phyloP scores from a whole-genome alignment of 2,113 vertebrate genomes.

The Acanthochromis polyacanthus region DNA sequence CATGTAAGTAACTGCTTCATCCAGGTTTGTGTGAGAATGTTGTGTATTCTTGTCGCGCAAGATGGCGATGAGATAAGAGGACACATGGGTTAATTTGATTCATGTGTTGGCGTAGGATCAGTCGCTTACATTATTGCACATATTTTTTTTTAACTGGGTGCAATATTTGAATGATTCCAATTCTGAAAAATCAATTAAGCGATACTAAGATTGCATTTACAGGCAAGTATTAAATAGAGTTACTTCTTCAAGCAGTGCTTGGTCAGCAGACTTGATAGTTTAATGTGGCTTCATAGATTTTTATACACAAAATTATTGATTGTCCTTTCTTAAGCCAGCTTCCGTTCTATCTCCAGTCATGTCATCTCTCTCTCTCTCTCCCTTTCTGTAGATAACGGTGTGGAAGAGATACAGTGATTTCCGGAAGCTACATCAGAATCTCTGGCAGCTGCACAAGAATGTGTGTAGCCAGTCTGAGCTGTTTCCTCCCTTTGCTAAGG shows the following conservation, averaged over 20 bases:
- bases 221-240: neutral
- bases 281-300: neutral
- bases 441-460: constrained; percentile 96
- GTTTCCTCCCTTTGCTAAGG: constrained; percentile 97
- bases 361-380: neutral
- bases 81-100: neutral
- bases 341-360: neutral
- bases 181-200: neutral
- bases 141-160: neutral
- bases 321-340: neutral
- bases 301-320: neutral
- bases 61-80: neutral
- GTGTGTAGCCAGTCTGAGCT: constrained; percentile 93
- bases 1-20: constrained; percentile 3
- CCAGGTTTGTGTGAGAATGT: constrained; percentile 19
- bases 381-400: constrained; percentile 89
- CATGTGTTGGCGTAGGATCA: neutral
- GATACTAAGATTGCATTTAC: neutral
- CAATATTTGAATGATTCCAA: neutral
- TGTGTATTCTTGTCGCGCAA: constrained; percentile 2
- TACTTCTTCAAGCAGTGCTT: neutral
- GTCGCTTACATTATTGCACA: neutral
- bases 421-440: constrained; percentile 96
- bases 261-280: neutral
- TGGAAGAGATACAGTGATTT: constrained; percentile 99